Evolutionary conservation across 2,113 vertebrate species (phyloP).

Genomic region (Entomyzon cyanotis): DNA sequence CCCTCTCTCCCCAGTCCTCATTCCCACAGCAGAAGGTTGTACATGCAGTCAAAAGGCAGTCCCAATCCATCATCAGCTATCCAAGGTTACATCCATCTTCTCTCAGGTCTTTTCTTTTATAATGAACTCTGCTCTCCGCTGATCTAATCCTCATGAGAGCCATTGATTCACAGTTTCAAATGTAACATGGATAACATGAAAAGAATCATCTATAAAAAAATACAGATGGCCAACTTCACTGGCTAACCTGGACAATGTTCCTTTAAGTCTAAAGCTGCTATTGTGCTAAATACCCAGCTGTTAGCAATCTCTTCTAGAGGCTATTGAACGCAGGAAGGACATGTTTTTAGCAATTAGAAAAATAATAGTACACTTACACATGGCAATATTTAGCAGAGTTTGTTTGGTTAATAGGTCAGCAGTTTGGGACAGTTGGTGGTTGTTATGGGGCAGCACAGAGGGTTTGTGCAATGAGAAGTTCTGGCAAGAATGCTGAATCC

Average conservation of each 20-base stretch:
- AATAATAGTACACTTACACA: constrained; percentile 60
- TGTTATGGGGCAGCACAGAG: constrained; percentile 1
- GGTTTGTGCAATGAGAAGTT: neutral
- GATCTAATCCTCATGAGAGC: neutral
- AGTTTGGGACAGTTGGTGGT: constrained; percentile 26
- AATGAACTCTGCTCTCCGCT: neutral
- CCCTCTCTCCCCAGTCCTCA: neutral
- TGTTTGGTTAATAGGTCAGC: constrained; percentile 62
- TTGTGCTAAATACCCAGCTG: constrained; percentile 58
- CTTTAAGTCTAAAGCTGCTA: constrained; percentile 47
- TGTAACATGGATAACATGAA: neutral
- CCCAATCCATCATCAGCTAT: neutral
- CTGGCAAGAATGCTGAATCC: neutral
- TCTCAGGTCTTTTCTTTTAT: neutral
- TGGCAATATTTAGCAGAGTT: constrained; percentile 68
- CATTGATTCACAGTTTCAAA: neutral
- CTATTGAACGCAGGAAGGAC: constrained; percentile 60
- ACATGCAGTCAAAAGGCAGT: neutral
- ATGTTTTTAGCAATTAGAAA: constrained; percentile 69
- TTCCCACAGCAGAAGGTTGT: neutral
- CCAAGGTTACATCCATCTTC: neutral
- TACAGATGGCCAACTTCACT: neutral
- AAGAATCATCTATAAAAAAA: neutral
- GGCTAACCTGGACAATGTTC: constrained; percentile 33
- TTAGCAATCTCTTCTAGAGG: constrained; percentile 62